phyloP scores from a whole-genome alignment of 2,888 invertebrate genomes.

The Galerucella nymphaeae region DNA sequence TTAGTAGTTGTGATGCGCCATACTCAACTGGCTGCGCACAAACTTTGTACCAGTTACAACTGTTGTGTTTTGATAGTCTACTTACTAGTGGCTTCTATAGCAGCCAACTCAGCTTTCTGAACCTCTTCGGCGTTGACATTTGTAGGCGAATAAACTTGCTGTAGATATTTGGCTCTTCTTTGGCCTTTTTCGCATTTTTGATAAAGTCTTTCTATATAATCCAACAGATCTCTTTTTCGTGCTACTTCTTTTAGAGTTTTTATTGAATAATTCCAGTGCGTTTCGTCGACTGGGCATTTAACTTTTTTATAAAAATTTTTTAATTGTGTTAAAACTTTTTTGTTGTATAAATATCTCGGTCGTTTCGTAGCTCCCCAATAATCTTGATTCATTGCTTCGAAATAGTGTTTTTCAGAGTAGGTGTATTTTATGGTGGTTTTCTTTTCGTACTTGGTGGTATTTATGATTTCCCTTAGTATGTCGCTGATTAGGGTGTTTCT shows the following conservation, averaged over 20 bases:
- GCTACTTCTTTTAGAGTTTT: conserved; percentile 46
- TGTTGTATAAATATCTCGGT: conserved; percentile 53
- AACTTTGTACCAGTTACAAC: too few relatives aligned
- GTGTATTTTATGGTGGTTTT: conserved; percentile 17
- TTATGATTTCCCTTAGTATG: conserved; percentile 44
- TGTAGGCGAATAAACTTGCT: background rate
- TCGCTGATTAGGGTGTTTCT: conserved; percentile 47
- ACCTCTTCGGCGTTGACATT: background rate
- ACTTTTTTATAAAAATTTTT: conserved; percentile 52
- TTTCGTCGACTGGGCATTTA: conserved; percentile 38
- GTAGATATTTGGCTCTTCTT: conserved; percentile 23
- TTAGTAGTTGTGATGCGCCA: too few relatives aligned
- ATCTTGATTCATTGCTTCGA: conserved; percentile 53
- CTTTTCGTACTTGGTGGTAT: conserved; percentile 35
- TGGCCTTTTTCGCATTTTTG: conserved; percentile 31
- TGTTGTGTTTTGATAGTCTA: background rate
- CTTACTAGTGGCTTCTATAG: background rate
- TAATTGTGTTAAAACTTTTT: conserved; percentile 49
- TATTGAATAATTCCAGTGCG: conserved; percentile 52
- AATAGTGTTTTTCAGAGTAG: conserved; percentile 50
- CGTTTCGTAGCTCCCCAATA: conserved; percentile 38
- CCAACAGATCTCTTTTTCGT: conserved; percentile 48
- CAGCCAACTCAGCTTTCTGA: background rate
- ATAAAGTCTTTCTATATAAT: conserved; percentile 41
- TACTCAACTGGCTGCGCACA: too few relatives aligned